Evolutionary conservation across 2,113 vertebrate species (phyloP), one percentile per base, ranked within the genome.

Genomic region (Gadus macrocephalus): DNA sequence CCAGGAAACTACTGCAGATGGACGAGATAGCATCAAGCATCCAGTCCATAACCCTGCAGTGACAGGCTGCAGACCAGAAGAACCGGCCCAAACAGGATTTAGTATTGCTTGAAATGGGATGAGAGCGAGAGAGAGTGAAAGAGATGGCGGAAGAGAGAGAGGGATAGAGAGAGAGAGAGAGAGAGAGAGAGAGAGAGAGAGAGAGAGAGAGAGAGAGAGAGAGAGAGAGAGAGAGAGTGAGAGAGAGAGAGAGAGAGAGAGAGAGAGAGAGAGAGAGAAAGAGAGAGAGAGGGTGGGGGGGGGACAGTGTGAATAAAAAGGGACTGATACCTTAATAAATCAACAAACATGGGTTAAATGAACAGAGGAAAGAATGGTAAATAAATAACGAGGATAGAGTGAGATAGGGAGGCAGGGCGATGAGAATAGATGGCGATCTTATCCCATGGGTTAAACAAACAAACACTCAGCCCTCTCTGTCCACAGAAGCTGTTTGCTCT

Each of bases 21-120:
- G 73, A 77, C 64, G 64, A 70, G 87, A 89, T 88, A 89, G 81
- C 73, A 86, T 88, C 77, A 84, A 69, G 79, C 73, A 86, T 88
- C 77, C 83, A 69, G 65, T 74, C 75, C 68, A 38, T 79, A 68
- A 64, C 81, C 80, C 35, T 74, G 73, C 64, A 85, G 62, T 90
- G 84, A 88, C 81, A 86, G 79, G 84, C 65, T 66, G 74, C 81
- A 85, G 85, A 73, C 73, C 68, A 68, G 5, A 49, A 58, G 67
- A 82, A 76, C 69, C 71, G 76, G 75, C 35, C 76, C 73, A 86
- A 90, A 89, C 72, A 75, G 59, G 76, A 86, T 88, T 83, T 14
- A 14, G 8, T 49, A 49, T 49, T 49, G 12, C 42, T 49, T 11
- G 42, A 49, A 49, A 49, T 2, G 42, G 61, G 22, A 22, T 15